A percentile compares a stretch with the other conserved stretches of the same genome.
These are phyloP conservation scores for Spinus pinus DNA, from an alignment of 2,797 vertebrate species.

Conservation along the genomic window DNA sequence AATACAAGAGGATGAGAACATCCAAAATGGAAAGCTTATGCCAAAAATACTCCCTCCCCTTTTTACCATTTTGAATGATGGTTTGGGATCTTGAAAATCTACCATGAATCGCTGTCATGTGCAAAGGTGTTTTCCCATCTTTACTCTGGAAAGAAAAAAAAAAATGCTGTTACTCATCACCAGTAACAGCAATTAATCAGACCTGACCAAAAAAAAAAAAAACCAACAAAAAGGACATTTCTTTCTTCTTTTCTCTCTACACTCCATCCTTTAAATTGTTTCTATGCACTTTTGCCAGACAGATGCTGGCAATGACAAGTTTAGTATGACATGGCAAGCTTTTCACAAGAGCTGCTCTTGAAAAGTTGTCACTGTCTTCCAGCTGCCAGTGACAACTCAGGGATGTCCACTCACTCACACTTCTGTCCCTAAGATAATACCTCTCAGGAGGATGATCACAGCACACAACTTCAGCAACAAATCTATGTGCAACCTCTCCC, in stretches of 20 bases:
- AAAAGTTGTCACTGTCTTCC: not conserved
- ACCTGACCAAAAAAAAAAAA: not conserved
- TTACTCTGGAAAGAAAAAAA: constrained; percentile 84
- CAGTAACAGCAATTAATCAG: not conserved
- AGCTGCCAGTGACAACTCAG: not conserved
- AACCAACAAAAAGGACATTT: not conserved
- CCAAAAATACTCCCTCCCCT: not conserved
- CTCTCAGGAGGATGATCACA: not conserved
- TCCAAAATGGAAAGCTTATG: not conserved
- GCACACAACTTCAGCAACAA: not conserved
- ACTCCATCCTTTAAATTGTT: not conserved
- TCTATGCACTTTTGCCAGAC: not conserved
- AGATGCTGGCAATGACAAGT: not conserved
- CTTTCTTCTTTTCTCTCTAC: not conserved
- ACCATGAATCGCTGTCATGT: constrained; percentile 99
- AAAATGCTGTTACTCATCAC: not conserved
- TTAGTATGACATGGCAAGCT: not conserved
- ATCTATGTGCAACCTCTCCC: not conserved
- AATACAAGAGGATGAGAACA: not conserved
- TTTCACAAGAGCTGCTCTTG: not conserved
- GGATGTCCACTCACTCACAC: not conserved
- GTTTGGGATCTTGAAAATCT: constrained; percentile 98
- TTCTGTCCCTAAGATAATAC: not conserved
- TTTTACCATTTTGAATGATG: constrained; percentile 95
- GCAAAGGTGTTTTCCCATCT: constrained; percentile 97